Conservation (phyloP, 2,113 vertebrate species). For the Pachyramphus minor region DNA sequence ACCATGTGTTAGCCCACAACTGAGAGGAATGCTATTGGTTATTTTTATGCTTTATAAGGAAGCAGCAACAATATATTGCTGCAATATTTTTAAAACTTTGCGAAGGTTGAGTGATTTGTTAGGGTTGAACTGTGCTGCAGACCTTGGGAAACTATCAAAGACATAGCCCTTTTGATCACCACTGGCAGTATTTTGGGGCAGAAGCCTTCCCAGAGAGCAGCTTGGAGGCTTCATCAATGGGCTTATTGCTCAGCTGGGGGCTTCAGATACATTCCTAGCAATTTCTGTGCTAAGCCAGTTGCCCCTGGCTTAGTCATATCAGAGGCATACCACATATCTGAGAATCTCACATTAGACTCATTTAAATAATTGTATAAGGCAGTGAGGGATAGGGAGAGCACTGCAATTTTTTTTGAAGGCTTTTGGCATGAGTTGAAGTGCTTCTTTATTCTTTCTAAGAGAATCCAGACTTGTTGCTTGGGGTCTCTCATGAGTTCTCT, state of each 20-base stretch:
- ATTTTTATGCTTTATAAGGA: not conserved
- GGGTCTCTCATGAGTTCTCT: not conserved
- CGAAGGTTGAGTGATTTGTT: not conserved
- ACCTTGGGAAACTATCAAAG: not conserved
- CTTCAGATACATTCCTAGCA: not conserved
- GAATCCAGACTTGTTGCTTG: not conserved
- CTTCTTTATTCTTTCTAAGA: not conserved
- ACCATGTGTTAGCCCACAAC: not conserved
- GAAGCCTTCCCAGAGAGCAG: not conserved
- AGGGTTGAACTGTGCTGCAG: not conserved
- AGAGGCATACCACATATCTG: not conserved
- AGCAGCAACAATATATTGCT: not conserved
- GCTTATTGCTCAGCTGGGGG: not conserved
- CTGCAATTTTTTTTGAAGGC: not conserved
- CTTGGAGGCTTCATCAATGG: not conserved
- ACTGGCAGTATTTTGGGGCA: not conserved
- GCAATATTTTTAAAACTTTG: not conserved
- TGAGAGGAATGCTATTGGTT: not conserved
- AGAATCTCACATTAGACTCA: not conserved
- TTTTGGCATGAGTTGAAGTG: not conserved
- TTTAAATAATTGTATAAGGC: not conserved
- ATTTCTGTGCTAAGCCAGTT: not conserved
- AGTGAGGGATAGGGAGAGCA: not conserved
- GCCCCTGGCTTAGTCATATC: not conserved
- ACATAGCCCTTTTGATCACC: rapidly evolving